Percentiles rank a stretch among this genome's conserved stretches.
Conservation (phyloP, 2,888 invertebrate genomes). For the Lepidochrysops patricia region DNA sequence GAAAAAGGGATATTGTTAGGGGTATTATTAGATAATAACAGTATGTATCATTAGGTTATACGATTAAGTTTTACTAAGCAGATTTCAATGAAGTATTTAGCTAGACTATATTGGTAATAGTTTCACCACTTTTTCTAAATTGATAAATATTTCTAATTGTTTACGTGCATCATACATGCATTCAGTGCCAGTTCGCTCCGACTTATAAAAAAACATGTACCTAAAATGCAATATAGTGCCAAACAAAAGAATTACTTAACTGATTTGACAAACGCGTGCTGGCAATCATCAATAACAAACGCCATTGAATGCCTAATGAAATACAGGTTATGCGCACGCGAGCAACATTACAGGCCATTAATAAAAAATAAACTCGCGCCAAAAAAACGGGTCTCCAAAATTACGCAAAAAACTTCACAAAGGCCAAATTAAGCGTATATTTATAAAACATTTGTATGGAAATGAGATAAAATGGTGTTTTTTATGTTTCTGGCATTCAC, state of each 20-base stretch:
- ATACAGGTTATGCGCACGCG: slow-evolving; percentile 4
- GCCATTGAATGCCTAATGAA: not conserved
- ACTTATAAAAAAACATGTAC: not conserved
- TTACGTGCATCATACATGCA: too few relatives aligned
- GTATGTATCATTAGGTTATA: too few relatives aligned
- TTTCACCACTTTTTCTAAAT: too few relatives aligned
- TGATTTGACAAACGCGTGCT: not conserved
- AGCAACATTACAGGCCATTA: not conserved
- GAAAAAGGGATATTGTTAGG: too few relatives aligned
- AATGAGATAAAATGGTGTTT: slow-evolving; percentile 25
- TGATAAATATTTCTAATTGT: too few relatives aligned
- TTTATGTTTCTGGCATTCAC: slow-evolving; percentile 24
- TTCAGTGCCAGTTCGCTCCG: not conserved
- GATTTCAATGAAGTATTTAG: too few relatives aligned
- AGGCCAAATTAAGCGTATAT: slow-evolving; percentile 37
- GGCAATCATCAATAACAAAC: not conserved
- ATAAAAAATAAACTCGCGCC: not conserved
- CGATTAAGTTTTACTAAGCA: too few relatives aligned
- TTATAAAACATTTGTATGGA: slow-evolving; percentile 36
- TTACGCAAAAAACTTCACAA: slow-evolving; percentile 22
- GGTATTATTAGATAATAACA: too few relatives aligned
- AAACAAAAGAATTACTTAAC: not conserved
- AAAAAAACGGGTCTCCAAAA: not conserved
- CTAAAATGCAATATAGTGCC: not conserved
- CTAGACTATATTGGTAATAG: too few relatives aligned